Evolutionary conservation across 2,797 vertebrate species (phyloP).

Genomic region (Pantherophis vulpinus): DNA sequence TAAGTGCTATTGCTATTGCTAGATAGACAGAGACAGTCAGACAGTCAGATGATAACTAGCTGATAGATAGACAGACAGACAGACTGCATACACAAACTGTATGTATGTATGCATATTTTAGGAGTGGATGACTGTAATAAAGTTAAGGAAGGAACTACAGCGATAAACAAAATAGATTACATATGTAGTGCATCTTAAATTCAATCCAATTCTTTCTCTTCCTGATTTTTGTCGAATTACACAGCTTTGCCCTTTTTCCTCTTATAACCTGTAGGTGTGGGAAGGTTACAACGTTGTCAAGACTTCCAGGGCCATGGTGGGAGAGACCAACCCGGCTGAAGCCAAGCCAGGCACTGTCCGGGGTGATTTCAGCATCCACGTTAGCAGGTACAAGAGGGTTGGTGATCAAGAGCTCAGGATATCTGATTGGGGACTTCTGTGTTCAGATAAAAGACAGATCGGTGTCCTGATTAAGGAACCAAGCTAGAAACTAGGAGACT

Average conservation of each 20-base stretch:
- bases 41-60: too few relatives aligned
- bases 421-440: not conserved
- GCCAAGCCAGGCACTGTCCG: constrained; percentile 86
- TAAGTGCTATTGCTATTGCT: too few relatives aligned
- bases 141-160: not conserved
- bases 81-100: too few relatives aligned
- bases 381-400: constrained; percentile 81
- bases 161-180: not conserved
- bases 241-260: not conserved
- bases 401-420: not conserved
- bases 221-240: not conserved
- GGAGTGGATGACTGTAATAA: not conserved
- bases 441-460: not conserved
- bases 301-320: constrained; percentile 83
- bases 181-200: not conserved
- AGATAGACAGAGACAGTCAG: too few relatives aligned
- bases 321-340: constrained; percentile 78
- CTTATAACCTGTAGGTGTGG: constrained; percentile 81
- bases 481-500: not conserved
- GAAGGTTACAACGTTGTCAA: constrained; percentile 87
- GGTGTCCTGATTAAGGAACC: not conserved
- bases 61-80: too few relatives aligned
- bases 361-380: constrained; percentile 87
- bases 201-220: not conserved
- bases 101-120: too few relatives aligned